phyloP scores from a whole-genome alignment of 2,888 invertebrate genomes.

The Panorpa germanica region DNA sequence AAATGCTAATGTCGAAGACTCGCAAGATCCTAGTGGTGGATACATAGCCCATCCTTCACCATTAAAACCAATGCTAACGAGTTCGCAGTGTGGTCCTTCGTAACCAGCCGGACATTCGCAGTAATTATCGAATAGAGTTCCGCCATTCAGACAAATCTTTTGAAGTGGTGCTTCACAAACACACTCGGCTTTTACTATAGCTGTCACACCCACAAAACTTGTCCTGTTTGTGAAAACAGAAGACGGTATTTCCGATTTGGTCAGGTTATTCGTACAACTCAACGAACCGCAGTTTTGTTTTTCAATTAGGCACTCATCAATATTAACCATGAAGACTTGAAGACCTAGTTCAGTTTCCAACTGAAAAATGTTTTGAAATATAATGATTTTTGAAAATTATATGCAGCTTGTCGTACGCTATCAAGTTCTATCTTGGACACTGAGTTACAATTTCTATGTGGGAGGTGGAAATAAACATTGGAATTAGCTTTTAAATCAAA shows the following conservation, averaged over 20 bases:
- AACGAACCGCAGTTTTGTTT: constrained; percentile 45
- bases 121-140: constrained; percentile 36
- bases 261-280: constrained; percentile 66
- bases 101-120: constrained; percentile 72
- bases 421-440: no score
- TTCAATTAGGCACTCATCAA: constrained; percentile 77
- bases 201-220: constrained; percentile 84
- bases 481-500: no score
- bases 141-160: constrained; percentile 62
- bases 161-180: constrained; percentile 30
- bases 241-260: constrained; percentile 53
- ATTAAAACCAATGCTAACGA: constrained; percentile 68
- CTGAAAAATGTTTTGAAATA: no score
- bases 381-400: no score
- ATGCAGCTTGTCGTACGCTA: no score
- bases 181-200: constrained; percentile 64
- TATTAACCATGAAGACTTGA: constrained; percentile 70
- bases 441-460: no score
- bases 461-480: no score
- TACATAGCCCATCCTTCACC: constrained; percentile 92
- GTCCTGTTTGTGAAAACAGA: constrained; percentile 85
- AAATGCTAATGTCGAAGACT: constrained; percentile 61
- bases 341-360: constrained; percentile 52
- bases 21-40: constrained; percentile 70
- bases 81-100: constrained; percentile 80